These are phyloP conservation scores for Spodoptera littoralis DNA, from an alignment of 2,888 invertebrate species.

Conservation along the genomic window DNA sequence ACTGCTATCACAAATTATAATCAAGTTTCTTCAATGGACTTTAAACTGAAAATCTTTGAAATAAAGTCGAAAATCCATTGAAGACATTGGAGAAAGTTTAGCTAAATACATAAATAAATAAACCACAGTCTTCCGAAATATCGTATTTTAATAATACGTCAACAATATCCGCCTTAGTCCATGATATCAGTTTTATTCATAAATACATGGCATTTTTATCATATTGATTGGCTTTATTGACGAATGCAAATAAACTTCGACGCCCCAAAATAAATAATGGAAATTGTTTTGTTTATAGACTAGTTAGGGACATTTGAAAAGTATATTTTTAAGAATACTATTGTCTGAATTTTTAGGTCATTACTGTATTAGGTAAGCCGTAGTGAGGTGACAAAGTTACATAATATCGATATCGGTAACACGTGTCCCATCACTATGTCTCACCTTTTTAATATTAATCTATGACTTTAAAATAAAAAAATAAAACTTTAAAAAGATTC, in stretches of 20 bases:
- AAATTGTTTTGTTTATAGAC: conserved; percentile 64
- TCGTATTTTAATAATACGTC: conserved; percentile 25
- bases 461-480: conserved; percentile 50
- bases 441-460: conserved; percentile 41
- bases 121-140: conserved; percentile 28
- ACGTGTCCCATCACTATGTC: conserved; percentile 25
- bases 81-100: no score
- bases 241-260: conserved; percentile 61
- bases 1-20: no score
- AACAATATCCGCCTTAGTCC: conserved; percentile 42
- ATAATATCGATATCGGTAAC: conserved; percentile 1
- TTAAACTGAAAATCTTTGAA: no score
- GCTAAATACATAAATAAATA: background rate
- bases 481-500: conserved; percentile 72
- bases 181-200: conserved; percentile 21
- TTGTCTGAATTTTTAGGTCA: conserved; percentile 68
- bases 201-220: conserved; percentile 24
- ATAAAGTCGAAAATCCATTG: no score
- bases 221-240: conserved; percentile 14
- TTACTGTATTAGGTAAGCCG: conserved; percentile 43
- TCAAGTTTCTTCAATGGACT: no score
- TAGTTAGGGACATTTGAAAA: conserved; percentile 55
- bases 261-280: conserved; percentile 66
- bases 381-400: conserved; percentile 35
- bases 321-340: conserved; percentile 75